These are phyloP conservation scores for Allolobophora icterica DNA, from an alignment of 2,888 invertebrate genomes.

Conservation along the genomic window DNA sequence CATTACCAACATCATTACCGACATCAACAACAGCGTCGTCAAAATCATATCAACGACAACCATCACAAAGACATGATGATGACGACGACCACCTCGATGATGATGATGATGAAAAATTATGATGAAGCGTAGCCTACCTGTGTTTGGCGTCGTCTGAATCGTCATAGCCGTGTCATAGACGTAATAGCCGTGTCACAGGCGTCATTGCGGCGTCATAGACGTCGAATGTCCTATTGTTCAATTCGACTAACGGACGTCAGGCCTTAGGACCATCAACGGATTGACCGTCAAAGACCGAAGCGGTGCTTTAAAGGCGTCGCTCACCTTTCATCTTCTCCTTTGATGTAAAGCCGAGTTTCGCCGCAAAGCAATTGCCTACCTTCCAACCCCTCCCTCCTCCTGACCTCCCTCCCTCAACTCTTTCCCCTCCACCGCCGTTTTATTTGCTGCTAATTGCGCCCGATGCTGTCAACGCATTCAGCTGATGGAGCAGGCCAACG, in stretches of 20 bases:
- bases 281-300: neutral
- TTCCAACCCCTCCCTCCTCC: neutral
- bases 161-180: too few relatives aligned
- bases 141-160: too few relatives aligned
- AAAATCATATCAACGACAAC: too few relatives aligned
- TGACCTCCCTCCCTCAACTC: too few relatives aligned
- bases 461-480: neutral
- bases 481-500: neutral
- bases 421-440: neutral
- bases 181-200: neutral
- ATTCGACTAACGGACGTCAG: neutral
- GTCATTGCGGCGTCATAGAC: neutral
- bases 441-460: constrained; percentile 11
- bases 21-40: too few relatives aligned
- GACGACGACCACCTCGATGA: too few relatives aligned
- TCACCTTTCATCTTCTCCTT: neutral
- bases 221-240: neutral
- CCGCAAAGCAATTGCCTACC: neutral
- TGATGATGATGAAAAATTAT: too few relatives aligned
- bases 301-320: neutral
- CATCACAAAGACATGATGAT: too few relatives aligned
- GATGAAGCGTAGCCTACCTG: too few relatives aligned
- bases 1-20: too few relatives aligned
- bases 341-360: neutral
- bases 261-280: neutral